These are phyloP conservation scores for Dusona sp. DNA, from an alignment of 2,888 invertebrate genomes.

Conservation along the genomic window DNA sequence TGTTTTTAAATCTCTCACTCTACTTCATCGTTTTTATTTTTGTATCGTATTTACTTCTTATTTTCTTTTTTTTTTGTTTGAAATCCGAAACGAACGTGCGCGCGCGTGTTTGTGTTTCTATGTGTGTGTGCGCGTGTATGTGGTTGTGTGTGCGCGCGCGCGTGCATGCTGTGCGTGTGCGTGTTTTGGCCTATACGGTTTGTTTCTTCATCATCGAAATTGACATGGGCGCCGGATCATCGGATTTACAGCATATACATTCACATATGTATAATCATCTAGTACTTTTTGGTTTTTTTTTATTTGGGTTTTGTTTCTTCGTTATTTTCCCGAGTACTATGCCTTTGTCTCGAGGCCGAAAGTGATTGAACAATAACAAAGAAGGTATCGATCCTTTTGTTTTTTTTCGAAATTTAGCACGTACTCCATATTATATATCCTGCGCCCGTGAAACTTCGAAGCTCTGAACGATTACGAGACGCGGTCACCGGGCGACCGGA, in stretches of 20 bases:
- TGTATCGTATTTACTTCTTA: conserved; percentile 68
- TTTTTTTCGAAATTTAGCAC: not conserved
- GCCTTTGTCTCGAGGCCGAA: conserved; percentile 50
- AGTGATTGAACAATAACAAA: conserved; percentile 59
- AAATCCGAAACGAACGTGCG: conserved; percentile 71
- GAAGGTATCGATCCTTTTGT: conserved; percentile 43
- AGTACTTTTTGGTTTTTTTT: conserved; percentile 16
- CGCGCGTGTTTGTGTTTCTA: conserved; percentile 38
- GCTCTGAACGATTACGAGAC: conserved; percentile 77
- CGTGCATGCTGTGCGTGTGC: conserved; percentile 7
- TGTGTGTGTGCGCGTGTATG: conserved; percentile 49
- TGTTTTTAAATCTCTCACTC: conserved; percentile 70
- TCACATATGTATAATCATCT: not conserved
- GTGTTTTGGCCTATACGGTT: conserved; percentile 45
- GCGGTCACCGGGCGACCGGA: conserved; percentile 82
- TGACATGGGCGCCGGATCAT: conserved; percentile 80
- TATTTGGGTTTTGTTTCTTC: conserved; percentile 31
- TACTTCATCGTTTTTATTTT: conserved; percentile 62
- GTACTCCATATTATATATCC: conserved; percentile 52
- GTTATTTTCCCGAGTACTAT: conserved; percentile 49
- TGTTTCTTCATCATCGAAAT: conserved; percentile 69
- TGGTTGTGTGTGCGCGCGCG: conserved; percentile 18
- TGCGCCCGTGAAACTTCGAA: conserved; percentile 79
- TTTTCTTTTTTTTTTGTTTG: conserved; percentile 68
- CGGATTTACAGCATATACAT: conserved; percentile 47